A percentile compares a stretch with the other conserved stretches of the same genome.
phyloP scores from a whole-genome alignment of 2,888 invertebrate species.

The Dryocosmus kuriphilus region DNA sequence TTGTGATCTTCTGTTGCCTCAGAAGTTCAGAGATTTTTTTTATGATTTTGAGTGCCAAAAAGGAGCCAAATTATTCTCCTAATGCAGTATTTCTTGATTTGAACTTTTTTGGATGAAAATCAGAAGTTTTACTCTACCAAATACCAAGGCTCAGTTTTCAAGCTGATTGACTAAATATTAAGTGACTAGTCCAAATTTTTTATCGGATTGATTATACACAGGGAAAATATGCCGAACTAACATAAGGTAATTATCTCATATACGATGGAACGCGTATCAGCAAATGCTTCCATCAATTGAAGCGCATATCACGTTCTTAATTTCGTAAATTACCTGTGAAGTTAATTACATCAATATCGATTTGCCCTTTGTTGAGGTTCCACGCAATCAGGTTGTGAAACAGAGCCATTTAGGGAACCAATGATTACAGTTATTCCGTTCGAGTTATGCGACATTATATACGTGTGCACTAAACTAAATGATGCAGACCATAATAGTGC shows the following conservation, averaged over 20 bases:
- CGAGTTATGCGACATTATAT: neutral
- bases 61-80: too few species aligned
- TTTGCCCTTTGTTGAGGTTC: slow-evolving; percentile 1
- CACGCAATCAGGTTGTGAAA: neutral
- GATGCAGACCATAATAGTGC: neutral
- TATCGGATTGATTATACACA: slow-evolving; percentile 66
- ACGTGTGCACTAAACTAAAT: neutral
- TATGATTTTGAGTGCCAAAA: too few species aligned
- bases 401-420: neutral
- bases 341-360: neutral
- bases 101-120: neutral
- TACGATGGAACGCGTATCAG: slow-evolving; percentile 3
- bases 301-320: slow-evolving; percentile 14
- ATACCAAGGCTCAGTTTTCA: neutral
- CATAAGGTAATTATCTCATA: slow-evolving; percentile 67
- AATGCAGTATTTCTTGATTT: too few species aligned
- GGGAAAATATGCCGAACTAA: slow-evolving; percentile 69
- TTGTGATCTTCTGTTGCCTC: too few species aligned
- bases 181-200: slow-evolving; percentile 46
- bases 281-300: slow-evolving; percentile 36
- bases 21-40: too few species aligned
- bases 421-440: neutral
- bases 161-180: neutral
- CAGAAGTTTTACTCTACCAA: neutral
- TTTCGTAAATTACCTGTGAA: neutral